Percentiles rank a stretch among this genome's conserved stretches.
These are phyloP conservation scores for Pseudobourletiella spinata DNA, from an alignment of 1,140 invertebrate species.

Conservation along the genomic window DNA sequence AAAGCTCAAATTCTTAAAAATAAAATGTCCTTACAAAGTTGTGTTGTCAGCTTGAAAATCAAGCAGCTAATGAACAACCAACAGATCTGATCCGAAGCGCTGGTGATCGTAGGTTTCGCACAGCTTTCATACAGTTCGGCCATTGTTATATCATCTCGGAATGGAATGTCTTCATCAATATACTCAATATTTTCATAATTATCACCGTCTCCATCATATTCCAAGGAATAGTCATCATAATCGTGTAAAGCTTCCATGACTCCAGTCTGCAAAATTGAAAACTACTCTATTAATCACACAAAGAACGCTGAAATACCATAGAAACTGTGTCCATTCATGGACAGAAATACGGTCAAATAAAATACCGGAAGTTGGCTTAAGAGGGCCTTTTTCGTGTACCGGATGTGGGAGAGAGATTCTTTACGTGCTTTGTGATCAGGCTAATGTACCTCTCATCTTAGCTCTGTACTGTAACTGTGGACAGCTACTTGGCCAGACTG, in stretches of 20 bases:
- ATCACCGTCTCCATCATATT: conserved; percentile 12
- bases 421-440: no score
- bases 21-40: conserved; percentile 35
- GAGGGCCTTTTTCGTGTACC: no score
- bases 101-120: conserved; percentile 36
- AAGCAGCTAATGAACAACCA: conserved; percentile 38
- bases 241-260: not conserved
- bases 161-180: not conserved
- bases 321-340: not conserved
- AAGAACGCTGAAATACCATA: not conserved
- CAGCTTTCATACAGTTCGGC: conserved; percentile 37
- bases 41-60: conserved; percentile 37
- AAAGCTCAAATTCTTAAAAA: not conserved
- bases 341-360: not conserved
- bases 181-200: not conserved
- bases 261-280: not conserved
- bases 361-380: no score
- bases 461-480: no score
- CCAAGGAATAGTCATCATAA: conserved; percentile 15
- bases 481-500: no score
- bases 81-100: conserved; percentile 37
- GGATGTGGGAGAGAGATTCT: no score
- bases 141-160: conserved; percentile 16
- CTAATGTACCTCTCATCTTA: not conserved
- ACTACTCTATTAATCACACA: not conserved